Base-by-base conservation (phyloP, 2,888 invertebrate species). In the Ochlodes sylvanus region DNA sequence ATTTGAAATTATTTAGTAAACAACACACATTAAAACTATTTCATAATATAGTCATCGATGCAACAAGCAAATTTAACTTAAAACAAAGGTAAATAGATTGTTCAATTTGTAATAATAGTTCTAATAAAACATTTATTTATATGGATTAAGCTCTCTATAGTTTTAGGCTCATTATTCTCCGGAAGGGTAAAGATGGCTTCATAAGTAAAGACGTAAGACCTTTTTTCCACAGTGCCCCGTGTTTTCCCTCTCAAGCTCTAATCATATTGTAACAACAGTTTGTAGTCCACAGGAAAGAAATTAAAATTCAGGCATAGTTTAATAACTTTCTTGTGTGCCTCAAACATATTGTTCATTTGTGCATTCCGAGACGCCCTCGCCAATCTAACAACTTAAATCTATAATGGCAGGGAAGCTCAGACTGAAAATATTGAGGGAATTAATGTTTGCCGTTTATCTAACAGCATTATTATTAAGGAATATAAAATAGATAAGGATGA, bases 51-150 rank as follows among this genome's bases (percentile, higher is more conserved):
- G 79, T 80, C 81, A 84, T 85, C 76, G 85, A 87, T 81, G 86
- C 87, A 92, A 91, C 90, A 92, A 92, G 92, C 92, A 86, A 87
- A 84, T 83, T 85, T 78, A 91, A 90, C 88, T 89, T 77, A 90
- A 76, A 92, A 92, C 91, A 87, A 84, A 85, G 88, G 91, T 92
- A 92, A 92, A 92, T 92, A 92, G 84, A 87, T 83, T 81, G 82
- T 84, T 84, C 77, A 79, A 83, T 86, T 84, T 86, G 82, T 88
- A 84, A 84, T 87, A 85, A 88, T 89, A 89, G 80, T 85, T 83
- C 88, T 92, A 91, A 87, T 89, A 91, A 89, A 92, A 89, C 88
- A 89, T 90, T 90, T 88, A 88, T 82, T 87, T 86, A 86, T 88
- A 87, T 80, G 86, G 85, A 82, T 82, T 92, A 92, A 93, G 92